These are phyloP conservation scores for Maniola hyperantus DNA, from an alignment of 2,888 invertebrate species.

Conservation along the genomic window DNA sequence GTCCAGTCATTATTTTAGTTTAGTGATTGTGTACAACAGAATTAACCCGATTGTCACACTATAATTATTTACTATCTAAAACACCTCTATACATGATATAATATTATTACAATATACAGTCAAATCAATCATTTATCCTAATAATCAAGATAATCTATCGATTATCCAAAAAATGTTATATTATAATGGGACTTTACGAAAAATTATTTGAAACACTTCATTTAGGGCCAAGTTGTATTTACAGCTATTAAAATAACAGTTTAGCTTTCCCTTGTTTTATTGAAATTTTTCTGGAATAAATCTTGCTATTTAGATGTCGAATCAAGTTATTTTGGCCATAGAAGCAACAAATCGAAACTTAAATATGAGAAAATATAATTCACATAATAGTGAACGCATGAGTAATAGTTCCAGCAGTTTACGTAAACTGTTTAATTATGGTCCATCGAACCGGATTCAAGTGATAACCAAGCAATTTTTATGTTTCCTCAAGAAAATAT, in stretches of 20 bases:
- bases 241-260: no score
- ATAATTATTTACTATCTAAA: slow-evolving; percentile 20
- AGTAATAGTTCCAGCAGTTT: not conserved
- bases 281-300: not conserved
- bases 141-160: not conserved
- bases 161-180: not conserved
- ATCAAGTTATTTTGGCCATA: not conserved
- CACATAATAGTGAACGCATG: not conserved
- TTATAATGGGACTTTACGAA: not conserved
- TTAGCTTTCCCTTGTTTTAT: not conserved
- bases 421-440: not conserved
- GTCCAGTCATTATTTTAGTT: no score
- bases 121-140: not conserved
- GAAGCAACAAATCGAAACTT: not conserved
- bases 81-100: slow-evolving; percentile 12
- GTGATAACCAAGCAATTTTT: not conserved
- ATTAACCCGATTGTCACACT: not conserved
- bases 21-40: no score
- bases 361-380: not conserved
- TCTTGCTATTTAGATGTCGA: not conserved
- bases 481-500: not conserved
- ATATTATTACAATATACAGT: not conserved
- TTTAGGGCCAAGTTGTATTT: not conserved
- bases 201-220: not conserved
- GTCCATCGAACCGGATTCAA: slow-evolving; percentile 6